Conservation (phyloP, 1,140 invertebrate genomes). For the Drosophila serrata region DNA sequence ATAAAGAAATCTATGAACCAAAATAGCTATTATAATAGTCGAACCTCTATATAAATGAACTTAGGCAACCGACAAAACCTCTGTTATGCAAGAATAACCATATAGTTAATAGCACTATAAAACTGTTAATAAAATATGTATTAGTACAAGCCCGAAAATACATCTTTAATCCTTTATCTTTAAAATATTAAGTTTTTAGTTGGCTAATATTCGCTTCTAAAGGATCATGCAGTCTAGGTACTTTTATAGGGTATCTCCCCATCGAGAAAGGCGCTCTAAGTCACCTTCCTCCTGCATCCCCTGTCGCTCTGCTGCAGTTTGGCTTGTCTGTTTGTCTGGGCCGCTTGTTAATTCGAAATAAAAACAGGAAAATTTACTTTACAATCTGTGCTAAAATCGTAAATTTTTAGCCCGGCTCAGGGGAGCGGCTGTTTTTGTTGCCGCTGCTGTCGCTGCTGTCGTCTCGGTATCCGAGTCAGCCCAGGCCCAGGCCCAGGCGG, state of each 20-base stretch:
- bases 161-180: not conserved
- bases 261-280: not conserved
- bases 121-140: not conserved
- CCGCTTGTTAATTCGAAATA: constrained; percentile 80
- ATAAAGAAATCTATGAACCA: not conserved
- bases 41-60: not conserved
- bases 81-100: not conserved
- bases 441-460: not conserved
- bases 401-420: constrained; percentile 74
- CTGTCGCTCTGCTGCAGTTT: constrained; percentile 16
- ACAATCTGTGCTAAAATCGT: constrained; percentile 83
- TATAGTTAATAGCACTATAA: not conserved
- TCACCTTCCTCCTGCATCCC: constrained; percentile 12
- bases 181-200: not conserved
- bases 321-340: constrained; percentile 57
- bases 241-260: constrained; percentile 6
- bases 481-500: too few relatives aligned
- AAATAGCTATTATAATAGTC: not conserved
- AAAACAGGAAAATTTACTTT: constrained; percentile 83
- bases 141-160: not conserved
- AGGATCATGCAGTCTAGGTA: not conserved
- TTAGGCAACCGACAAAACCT: too few relatives aligned
- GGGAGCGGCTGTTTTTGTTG: constrained; percentile 56
- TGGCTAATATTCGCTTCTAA: not conserved
- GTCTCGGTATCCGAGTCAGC: not conserved